Evolutionary conservation across 1,140 invertebrate species (phyloP), one percentile per base, ranked within the genome.

Genomic region (Lasaia peninsularis): DNA sequence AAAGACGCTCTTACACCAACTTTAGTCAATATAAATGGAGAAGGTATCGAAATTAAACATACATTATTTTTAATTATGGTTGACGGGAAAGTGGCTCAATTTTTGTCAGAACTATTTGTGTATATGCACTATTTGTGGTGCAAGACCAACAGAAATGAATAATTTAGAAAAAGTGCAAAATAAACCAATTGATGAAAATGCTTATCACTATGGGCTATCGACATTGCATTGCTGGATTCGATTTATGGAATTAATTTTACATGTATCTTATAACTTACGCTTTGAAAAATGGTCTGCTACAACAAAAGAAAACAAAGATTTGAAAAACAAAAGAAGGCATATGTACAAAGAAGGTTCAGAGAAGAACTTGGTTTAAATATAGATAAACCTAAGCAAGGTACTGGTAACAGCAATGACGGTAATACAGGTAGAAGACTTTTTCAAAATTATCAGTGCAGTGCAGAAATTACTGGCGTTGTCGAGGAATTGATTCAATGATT

Each of bases 401-500:
- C 21, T 24, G 21, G 21, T 24, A 24, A 24, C 21, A 24, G 21
- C 21, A 24, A 24, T 5, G 21, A 24, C 21, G 21, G 21, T 24
- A 24, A 2, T 24, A 24, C 21, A 24, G 21, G 2, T 24, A 24
- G 21, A 24, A 2, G 21, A 24, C 5, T 24, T 24, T 24, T 24
- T 24, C 21, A 24, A 24, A 24, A 24, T 24, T 24, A 24, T 24
- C 21, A 24, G 21, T 24, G 21, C 21, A 24, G 21, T 24, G 21
- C 21, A 24, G 21, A 24, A 24, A 24, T 24, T 24, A 24, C 21
- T 24, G 21, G 44, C 44, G 21, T 20, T 16, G 44, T 18, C 44
- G 16, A 49, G 44, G 44, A 20, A 5, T 48, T 44, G 34, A 44
- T 54, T 35, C 9, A 56, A 9, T 51, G 44, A 52, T 56, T 32